These are phyloP conservation scores for Crambe crambe DNA, from an alignment of 37 sponge, comb jelly and placozoan species.

Conservation along the genomic window DNA sequence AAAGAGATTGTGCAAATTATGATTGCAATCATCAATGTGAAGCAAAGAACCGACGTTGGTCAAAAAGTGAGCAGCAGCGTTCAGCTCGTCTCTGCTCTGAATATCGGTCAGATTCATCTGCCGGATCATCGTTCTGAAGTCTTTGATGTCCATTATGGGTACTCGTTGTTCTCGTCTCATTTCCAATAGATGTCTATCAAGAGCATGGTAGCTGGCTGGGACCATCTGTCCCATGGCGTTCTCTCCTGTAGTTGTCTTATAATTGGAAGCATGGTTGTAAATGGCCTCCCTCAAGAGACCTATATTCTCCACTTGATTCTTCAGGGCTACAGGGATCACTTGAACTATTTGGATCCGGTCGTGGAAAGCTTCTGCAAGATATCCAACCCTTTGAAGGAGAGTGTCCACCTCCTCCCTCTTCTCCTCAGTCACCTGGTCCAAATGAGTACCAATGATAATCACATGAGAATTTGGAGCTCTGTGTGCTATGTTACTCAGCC, in stretches of 20 bases:
- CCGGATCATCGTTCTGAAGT: conserved; percentile 69
- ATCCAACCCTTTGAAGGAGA: conserved; percentile 47
- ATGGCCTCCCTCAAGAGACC: conserved; percentile 78
- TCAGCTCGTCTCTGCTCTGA: conserved; percentile 70
- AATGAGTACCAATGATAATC: conserved; percentile 86
- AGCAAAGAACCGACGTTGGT: conserved; percentile 82
- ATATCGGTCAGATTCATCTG: conserved; percentile 68
- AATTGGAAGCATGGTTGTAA: conserved; percentile 77
- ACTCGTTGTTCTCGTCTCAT: conserved; percentile 62
- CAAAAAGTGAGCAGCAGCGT: conserved; percentile 79
- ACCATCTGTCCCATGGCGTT: conserved; percentile 79
- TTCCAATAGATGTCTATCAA: conserved; percentile 63
- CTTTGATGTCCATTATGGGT: conserved; percentile 77
- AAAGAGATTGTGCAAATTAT: conserved; percentile 78
- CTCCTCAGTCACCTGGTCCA: conserved; percentile 71
- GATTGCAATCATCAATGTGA: conserved; percentile 83
- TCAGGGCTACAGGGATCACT: conserved; percentile 60
- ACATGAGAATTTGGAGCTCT: conserved; percentile 79
- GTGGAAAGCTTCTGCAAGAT: conserved; percentile 43
- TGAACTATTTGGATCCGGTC: conserved; percentile 59
- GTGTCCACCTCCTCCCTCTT: conserved; percentile 38
- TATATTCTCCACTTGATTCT: conserved; percentile 59
- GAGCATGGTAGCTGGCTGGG: conserved; percentile 87
- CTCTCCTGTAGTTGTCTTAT: conserved; percentile 41
- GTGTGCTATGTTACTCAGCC: conserved; percentile 90